Evolutionary conservation across 1,140 invertebrate genomes (phyloP), one percentile per base, ranked within the genome.

Genomic region (Papilio glaucus): DNA sequence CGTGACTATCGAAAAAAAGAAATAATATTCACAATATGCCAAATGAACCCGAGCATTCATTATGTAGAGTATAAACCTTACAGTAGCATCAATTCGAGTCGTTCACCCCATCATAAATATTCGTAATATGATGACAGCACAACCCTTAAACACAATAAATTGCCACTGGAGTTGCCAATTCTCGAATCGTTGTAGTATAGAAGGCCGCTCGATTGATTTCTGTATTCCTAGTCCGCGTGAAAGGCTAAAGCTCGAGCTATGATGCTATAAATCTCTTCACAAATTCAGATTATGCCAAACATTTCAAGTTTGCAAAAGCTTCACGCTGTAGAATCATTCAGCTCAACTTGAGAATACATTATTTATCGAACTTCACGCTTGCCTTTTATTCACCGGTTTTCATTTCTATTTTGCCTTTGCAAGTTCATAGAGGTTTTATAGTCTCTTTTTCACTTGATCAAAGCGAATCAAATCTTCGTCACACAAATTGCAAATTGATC

Each of bases 171-270:
- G 26, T 69, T 49, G 67, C 41, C 67, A 49, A 69, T 69, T 69
- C 42, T 45, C 13, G 21, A 49, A 69, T 49, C 53, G 24, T 69
- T 24, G 41, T 33, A 65, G 26, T 26, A 33, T 5, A 8, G 26
- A 69, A 45, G 12, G 26, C 67, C 24, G 41, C 41, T 49, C 67
- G 67, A 53, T 69, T 69, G 67, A 69, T 69, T 69, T 69, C 67
- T 53, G n/a, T 69, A 45, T 49, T 53, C 42, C 13, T 49, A 49
- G 41, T 69, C 24, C 24, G 65, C 13, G 24, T 24, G 39, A 68
- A 53, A 38, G 39, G 38, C 42, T 26, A 69, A 67, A 67, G 39
- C 39, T 41, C 39, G 9, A 41, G 13, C 29, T 39, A 39, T 26
- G 62, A 37, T 39, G 65, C 65, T 45, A 45, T 68, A 68, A 45